These are phyloP conservation scores for Nomia melanderi DNA, from an alignment of 1,140 invertebrate species.

Conservation along the genomic window DNA sequence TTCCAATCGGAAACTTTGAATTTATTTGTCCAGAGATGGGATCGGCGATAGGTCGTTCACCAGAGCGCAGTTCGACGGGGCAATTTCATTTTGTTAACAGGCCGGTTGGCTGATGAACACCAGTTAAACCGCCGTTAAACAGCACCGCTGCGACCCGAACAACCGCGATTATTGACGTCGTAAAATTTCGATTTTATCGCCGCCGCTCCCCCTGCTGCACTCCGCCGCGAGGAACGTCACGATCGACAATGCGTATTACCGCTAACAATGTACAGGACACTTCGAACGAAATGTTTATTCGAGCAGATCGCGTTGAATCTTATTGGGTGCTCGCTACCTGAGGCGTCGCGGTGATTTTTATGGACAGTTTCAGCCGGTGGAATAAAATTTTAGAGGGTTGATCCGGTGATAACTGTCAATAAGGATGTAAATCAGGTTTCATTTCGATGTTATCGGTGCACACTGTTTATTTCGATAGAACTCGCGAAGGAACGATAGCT, in stretches of 20 bases:
- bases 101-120: neutral
- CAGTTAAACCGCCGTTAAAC: neutral
- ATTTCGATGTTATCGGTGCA: no score
- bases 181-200: conserved; percentile 9
- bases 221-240: neutral
- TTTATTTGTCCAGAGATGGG: no score
- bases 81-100: neutral
- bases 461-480: no score
- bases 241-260: neutral
- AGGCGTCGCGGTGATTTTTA: neutral
- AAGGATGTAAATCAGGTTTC: no score
- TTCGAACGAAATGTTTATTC: neutral
- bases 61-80: neutral
- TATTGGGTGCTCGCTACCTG: neutral
- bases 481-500: no score
- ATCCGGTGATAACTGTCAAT: no score
- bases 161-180: conserved; percentile 1
- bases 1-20: no score
- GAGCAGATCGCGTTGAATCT: neutral
- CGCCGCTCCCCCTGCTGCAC: neutral
- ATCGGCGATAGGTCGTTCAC: neutral
- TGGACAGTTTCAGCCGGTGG: no score
- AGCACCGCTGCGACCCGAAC: conserved; percentile 2
- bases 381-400: neutral
- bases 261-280: neutral